These are phyloP conservation scores for Noctua janthe DNA, from an alignment of 2,888 invertebrate genomes.

Conservation along the genomic window DNA sequence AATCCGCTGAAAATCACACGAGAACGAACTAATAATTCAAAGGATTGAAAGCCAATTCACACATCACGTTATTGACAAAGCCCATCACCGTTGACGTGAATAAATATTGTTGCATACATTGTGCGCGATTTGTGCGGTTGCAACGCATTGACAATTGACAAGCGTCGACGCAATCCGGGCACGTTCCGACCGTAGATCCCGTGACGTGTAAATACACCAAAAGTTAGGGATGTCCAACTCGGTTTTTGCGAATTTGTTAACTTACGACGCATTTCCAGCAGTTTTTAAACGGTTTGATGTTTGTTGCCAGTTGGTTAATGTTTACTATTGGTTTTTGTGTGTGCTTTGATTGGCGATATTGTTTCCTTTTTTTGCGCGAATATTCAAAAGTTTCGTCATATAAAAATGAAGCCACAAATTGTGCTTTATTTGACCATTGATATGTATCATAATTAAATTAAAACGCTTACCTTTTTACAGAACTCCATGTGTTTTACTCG, in stretches of 20 bases:
- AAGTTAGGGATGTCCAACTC: slow-evolving; percentile 22
- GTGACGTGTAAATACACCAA: slow-evolving; percentile 40
- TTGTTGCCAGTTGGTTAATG: not conserved
- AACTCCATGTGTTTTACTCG: not conserved
- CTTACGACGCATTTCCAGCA: not conserved
- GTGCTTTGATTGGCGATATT: not conserved
- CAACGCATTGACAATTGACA: slow-evolving; percentile 47
- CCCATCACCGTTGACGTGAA: slow-evolving; percentile 39
- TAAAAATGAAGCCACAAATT: not conserved
- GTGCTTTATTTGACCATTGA: not conserved
- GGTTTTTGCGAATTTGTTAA: slow-evolving; percentile 20
- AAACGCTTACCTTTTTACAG: slow-evolving; percentile 34
- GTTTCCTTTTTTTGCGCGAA: no score
- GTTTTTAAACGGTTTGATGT: slow-evolving; percentile 8
- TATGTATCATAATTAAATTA: not conserved
- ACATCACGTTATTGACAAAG: slow-evolving; percentile 47
- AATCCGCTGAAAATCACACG: not conserved
- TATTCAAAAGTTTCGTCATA: not conserved
- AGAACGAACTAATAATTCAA: slow-evolving; percentile 27
- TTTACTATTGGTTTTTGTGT: not conserved
- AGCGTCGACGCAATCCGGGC: slow-evolving; percentile 19
- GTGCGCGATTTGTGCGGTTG: slow-evolving; percentile 43
- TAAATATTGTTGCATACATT: slow-evolving; percentile 56
- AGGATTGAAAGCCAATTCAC: slow-evolving; percentile 47
- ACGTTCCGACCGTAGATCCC: slow-evolving; percentile 19